A percentile compares a stretch with the other conserved stretches of the same genome.
Conservation (phyloP, 2,888 invertebrate genomes). For the Amblyjoppa fuscipennis region DNA sequence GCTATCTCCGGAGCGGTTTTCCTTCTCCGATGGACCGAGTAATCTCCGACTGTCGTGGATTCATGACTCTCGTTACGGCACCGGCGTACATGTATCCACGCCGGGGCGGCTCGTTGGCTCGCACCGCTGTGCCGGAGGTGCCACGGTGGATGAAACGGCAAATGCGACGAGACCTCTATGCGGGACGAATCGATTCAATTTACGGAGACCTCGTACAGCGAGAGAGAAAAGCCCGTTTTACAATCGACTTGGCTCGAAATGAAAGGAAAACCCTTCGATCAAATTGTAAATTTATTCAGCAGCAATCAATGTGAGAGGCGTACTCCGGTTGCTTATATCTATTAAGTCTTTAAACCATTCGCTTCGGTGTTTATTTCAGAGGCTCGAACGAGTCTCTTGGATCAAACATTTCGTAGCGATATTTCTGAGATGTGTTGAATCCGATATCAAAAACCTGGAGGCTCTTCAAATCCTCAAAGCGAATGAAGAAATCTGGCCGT, state of each 20-base stretch:
- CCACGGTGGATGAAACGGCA: constrained; percentile 6
- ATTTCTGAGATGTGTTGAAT: no score
- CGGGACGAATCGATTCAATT: constrained; percentile 39
- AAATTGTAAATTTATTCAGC: constrained; percentile 11
- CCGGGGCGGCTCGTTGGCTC: constrained; percentile 3
- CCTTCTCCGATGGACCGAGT: constrained; percentile 44
- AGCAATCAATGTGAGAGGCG: constrained; percentile 5
- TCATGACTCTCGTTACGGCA: constrained; percentile 38
- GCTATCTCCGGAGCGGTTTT: constrained; percentile 24
- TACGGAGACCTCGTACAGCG: constrained; percentile 2
- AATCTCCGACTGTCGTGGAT: constrained; percentile 40
- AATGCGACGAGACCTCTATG: constrained; percentile 19
- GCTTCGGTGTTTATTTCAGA: constrained; percentile 11
- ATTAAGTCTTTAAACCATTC: background rate
- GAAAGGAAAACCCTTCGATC: constrained; percentile 10
- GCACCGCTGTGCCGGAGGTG: background rate
- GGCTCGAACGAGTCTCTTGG: background rate
- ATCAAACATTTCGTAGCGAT: background rate
- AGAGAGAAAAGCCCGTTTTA: constrained; percentile 21
- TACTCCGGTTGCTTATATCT: background rate
- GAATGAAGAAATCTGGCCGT: no score
- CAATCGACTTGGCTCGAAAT: constrained; percentile 29
- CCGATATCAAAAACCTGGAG: no score
- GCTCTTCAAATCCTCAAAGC: no score
- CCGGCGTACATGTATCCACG: background rate